Percentiles rank a stretch among this genome's conserved stretches.
phyloP scores from a whole-genome alignment of 2,113 vertebrate species.

The Cyprinodon tularosa region DNA sequence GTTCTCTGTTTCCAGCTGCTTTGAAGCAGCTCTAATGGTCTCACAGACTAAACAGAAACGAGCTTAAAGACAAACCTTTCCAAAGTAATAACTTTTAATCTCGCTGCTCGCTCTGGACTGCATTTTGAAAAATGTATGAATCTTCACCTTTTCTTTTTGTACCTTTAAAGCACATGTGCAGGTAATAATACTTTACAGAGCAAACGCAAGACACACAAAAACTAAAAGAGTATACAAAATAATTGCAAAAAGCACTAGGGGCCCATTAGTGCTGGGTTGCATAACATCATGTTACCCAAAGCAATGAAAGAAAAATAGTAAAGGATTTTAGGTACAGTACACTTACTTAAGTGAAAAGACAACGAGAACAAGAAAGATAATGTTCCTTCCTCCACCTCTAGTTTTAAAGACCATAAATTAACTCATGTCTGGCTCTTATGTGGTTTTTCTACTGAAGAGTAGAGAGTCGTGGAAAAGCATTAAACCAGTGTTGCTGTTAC shows the following conservation, averaged over 20 bases:
- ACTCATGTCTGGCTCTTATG: neutral
- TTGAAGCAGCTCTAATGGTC: neutral
- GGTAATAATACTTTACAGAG: neutral
- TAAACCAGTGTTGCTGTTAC: neutral
- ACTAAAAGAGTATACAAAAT: neutral
- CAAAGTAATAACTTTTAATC: neutral
- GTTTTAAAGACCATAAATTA: neutral
- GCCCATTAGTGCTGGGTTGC: neutral
- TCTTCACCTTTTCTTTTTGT: neutral
- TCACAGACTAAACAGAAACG: constrained; percentile 1
- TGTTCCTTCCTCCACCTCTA: neutral
- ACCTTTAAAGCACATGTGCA: neutral
- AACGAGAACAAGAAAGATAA: neutral
- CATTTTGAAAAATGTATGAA: neutral
- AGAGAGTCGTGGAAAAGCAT: neutral
- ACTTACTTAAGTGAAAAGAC: too few species aligned
- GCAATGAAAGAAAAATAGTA: neutral
- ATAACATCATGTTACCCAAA: neutral
- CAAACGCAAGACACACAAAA: neutral
- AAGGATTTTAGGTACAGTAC: too few species aligned
- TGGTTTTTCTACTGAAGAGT: neutral
- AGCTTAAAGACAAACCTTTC: constrained; percentile 1
- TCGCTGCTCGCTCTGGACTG: neutral
- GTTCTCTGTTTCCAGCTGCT: constrained; percentile 29
- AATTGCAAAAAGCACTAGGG: neutral